Conservation (phyloP, 2,888 invertebrate species). For the Chelonus formosanus region DNA sequence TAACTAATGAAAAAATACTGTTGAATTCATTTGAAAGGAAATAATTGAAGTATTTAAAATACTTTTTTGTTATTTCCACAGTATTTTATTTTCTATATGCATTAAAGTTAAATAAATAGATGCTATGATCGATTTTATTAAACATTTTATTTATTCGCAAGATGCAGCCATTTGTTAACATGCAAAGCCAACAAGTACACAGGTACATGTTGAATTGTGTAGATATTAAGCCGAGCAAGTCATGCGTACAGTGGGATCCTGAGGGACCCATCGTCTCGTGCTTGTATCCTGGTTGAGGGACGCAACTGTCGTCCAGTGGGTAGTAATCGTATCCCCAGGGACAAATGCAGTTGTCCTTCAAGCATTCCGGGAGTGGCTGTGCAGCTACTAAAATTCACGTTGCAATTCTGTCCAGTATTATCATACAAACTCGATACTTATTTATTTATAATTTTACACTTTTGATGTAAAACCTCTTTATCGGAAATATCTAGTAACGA, state of each 20-base stretch:
- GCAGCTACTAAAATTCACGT: constrained; percentile 59
- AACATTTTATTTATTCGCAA: too few species aligned
- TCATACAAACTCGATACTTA: constrained; percentile 6
- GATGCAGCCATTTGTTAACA: constrained; percentile 1
- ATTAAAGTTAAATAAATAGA: too few species aligned
- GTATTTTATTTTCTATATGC: too few species aligned
- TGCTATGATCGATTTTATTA: neutral
- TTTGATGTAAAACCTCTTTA: too few species aligned
- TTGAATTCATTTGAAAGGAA: too few species aligned
- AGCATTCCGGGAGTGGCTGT: constrained; percentile 64
- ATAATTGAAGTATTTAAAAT: too few species aligned
- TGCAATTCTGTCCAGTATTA: constrained; percentile 30
- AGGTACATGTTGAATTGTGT: constrained; percentile 23
- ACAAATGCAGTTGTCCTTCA: constrained; percentile 65
- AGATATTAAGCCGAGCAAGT: constrained; percentile 45
- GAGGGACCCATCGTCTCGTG: constrained; percentile 65
- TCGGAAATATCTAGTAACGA: too few species aligned
- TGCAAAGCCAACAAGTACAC: constrained; percentile 10
- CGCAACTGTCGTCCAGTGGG: constrained; percentile 57
- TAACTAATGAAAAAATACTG: too few species aligned
- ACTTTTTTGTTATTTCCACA: too few species aligned
- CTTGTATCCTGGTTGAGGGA: constrained; percentile 55
- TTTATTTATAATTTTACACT: neutral
- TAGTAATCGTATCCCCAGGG: constrained; percentile 64
- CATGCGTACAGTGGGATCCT: constrained; percentile 61